A percentile compares a stretch with the other conserved stretches of the same genome.
phyloP scores from a whole-genome alignment of 2,797 vertebrate genomes.

The Erethizon dorsatum region DNA sequence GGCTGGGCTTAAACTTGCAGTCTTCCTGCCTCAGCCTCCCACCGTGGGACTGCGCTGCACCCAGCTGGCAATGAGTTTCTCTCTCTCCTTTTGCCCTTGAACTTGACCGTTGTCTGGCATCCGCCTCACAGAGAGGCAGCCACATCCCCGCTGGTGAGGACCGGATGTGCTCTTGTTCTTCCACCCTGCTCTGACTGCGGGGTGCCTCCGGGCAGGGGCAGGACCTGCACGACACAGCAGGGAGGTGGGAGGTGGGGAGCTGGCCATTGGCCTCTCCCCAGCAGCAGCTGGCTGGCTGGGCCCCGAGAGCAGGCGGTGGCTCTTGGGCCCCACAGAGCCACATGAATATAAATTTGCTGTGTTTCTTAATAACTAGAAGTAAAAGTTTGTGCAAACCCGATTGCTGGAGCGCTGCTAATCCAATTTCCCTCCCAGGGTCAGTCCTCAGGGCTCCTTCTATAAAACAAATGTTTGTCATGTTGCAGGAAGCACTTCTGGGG shows the following conservation, averaged over 20 bases:
- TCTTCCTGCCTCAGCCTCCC: not conserved
- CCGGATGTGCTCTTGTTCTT: accelerated
- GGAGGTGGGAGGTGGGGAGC: not conserved
- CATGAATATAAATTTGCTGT: not conserved
- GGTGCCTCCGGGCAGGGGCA: too few relatives aligned
- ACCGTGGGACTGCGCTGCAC: not conserved
- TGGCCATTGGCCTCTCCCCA: accelerated
- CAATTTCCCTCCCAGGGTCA: constrained; percentile 12
- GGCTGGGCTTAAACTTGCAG: not conserved
- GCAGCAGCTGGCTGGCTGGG: accelerated
- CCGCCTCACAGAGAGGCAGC: accelerated
- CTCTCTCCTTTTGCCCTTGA: accelerated
- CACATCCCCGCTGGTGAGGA: not conserved
- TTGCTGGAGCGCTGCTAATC: not conserved
- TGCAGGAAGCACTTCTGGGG: not conserved
- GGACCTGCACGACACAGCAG: not conserved
- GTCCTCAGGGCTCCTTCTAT: constrained; percentile 59
- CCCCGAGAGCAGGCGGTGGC: accelerated
- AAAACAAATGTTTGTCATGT: constrained; percentile 51
- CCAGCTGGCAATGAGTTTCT: not conserved
- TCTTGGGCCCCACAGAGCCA: accelerated
- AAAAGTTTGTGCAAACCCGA: constrained; percentile 24
- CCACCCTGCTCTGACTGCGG: accelerated
- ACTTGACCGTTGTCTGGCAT: accelerated
- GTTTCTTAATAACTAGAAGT: constrained; percentile 24